Evolutionary conservation across 2,797 vertebrate species (phyloP).

Genomic region (Gadopsis bispinosus): DNA sequence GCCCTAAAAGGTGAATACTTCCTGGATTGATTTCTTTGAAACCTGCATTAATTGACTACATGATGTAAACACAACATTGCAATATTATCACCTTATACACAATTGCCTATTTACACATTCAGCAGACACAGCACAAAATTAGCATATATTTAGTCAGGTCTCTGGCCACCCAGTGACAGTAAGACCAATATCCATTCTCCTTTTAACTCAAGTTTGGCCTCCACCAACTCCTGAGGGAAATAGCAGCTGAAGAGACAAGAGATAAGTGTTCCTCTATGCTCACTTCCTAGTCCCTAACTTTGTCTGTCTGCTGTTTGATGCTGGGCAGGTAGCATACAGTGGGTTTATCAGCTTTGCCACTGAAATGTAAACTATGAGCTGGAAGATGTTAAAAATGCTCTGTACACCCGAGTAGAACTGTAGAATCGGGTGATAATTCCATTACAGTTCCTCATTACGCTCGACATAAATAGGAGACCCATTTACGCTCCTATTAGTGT

Average conservation of each 20-base stretch:
- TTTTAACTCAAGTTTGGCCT: not conserved
- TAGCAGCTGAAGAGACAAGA: not conserved
- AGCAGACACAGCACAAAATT: not conserved
- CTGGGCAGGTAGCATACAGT: not conserved
- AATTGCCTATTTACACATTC: not conserved
- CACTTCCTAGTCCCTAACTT: not conserved
- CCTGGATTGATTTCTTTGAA: not conserved
- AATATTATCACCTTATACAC: not conserved
- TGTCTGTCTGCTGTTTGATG: not conserved
- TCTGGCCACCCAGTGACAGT: not conserved
- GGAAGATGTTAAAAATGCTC: not conserved
- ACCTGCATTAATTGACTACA: not conserved
- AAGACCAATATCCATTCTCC: not conserved
- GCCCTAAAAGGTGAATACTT: not conserved
- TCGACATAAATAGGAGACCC: not conserved
- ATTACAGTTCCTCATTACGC: not conserved
- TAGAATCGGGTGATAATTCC: not conserved
- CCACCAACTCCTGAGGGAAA: not conserved
- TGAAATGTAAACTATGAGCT: not conserved
- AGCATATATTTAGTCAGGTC: not conserved
- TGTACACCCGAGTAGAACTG: not conserved
- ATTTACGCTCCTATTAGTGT: not conserved
- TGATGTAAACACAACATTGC: not conserved
- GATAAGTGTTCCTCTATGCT: not conserved
- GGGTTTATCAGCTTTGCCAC: not conserved